Evolutionary conservation across 2,888 invertebrate species (phyloP), one percentile per base, ranked within the genome.

Genomic region (Bugulina stolonifera): DNA sequence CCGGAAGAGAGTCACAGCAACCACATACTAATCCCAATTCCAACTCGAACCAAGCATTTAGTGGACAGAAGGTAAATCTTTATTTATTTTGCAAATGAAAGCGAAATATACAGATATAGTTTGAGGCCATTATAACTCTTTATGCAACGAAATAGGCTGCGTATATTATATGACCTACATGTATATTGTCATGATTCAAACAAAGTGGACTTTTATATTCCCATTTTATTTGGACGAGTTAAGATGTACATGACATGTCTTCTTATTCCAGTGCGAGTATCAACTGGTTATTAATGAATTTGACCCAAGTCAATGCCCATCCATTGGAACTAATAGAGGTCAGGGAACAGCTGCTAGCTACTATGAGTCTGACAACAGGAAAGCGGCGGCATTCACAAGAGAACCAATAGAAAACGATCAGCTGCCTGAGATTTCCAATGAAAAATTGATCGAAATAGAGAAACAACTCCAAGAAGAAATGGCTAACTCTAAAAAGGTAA

Each of bases 241-340:
- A n/a, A n/a, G n/a, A n/a, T n/a, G n/a, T n/a, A n/a, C n/a, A n/a
- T n/a, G n/a, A n/a, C n/a, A n/a, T n/a, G n/a, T n/a, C n/a, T n/a
- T n/a, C n/a, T n/a, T 43, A 18, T 43, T 43, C 18, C 32, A 64
- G 64, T 70, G 70, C 23, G 27, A 70, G 32, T 70, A 70, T n/a
- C 70, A 70, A 29, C 70, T 70, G 5, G 70, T 70, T 5, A 70
- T 70, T 52, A 70, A 70, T 70, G 70, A 70, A 32, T 43, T 70
- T 43, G 70, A 70, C 52, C 52, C 70, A 25, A 70, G 70, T 52
- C 43, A 43, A 54, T 70, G 70, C 52, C 70, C 70, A 54, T 70
- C 70, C 1, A 64, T 64, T 14, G 64, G 64, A 18, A 25, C 64
- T 14, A 32, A 27, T 10, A 25, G 25, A 5, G n/a, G n/a, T n/a